A percentile compares a stretch with the other conserved stretches of the same genome.
Conservation (phyloP, 2,113 vertebrate species). For the Catharus minimus region DNA sequence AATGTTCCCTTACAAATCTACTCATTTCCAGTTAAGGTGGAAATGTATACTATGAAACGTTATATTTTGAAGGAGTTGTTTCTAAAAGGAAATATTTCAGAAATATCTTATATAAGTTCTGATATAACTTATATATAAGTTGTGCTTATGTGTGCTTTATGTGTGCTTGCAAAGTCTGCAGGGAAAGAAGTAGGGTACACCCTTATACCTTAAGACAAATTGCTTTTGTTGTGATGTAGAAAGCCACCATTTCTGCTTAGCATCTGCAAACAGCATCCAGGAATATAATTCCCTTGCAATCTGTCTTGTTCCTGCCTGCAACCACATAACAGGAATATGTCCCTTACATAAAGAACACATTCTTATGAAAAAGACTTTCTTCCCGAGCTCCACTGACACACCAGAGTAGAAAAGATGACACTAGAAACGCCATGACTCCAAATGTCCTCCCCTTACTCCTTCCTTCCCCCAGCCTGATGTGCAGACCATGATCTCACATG, state of each 20-base stretch:
- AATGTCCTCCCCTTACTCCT: not conserved
- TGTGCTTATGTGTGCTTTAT: not conserved
- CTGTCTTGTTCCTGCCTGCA: not conserved
- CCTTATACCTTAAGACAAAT: not conserved
- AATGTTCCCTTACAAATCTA: not conserved
- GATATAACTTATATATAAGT: not conserved
- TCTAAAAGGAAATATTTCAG: not conserved
- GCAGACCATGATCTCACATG: not conserved
- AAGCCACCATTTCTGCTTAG: not conserved
- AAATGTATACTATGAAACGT: not conserved
- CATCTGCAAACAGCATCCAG: not conserved
- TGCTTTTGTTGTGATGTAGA: not conserved
- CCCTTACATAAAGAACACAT: not conserved
- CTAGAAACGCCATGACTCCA: not conserved
- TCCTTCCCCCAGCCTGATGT: accelerated
- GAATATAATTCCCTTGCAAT: not conserved
- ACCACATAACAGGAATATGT: not conserved
- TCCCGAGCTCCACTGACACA: not conserved
- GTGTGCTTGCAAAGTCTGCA: accelerated
- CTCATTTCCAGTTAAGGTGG: not conserved
- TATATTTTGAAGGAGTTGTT: not conserved
- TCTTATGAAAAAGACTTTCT: not conserved
- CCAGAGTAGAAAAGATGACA: not conserved
- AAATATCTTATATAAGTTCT: not conserved
- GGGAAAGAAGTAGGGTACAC: not conserved